Conservation (phyloP, 2,797 vertebrate genomes). For the Notamacropus eugenii region DNA sequence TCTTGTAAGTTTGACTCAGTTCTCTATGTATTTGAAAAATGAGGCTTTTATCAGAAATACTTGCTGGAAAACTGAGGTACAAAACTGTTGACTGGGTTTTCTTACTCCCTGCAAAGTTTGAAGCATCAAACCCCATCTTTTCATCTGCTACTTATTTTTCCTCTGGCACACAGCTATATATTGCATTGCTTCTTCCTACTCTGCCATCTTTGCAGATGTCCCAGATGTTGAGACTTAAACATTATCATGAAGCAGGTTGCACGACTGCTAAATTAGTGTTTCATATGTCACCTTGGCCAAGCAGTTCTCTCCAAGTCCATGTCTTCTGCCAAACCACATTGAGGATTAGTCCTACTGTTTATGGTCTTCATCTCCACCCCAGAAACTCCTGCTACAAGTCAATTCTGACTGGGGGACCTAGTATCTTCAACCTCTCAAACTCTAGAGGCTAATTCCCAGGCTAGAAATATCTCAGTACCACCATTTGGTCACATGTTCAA, state of each 20-base stretch:
- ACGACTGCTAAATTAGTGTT: background rate
- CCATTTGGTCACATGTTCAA: background rate
- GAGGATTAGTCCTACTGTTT: background rate
- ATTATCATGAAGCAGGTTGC: background rate
- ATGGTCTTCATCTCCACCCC: background rate
- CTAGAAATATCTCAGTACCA: background rate
- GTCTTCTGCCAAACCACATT: background rate
- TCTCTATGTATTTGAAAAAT: background rate
- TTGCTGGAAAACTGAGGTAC: background rate
- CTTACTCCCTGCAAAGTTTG: background rate
- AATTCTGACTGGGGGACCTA: background rate
- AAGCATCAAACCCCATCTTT: background rate
- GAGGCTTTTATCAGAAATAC: background rate
- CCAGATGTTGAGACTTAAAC: background rate
- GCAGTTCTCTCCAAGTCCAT: background rate
- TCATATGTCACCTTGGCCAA: background rate
- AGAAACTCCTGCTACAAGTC: background rate
- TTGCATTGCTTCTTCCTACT: background rate
- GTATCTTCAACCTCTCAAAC: background rate
- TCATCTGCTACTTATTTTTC: background rate
- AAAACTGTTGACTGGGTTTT: background rate
- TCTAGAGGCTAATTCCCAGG: background rate
- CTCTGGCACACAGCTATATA: background rate
- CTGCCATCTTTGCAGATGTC: background rate
- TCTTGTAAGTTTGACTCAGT: background rate